Conservation (phyloP, 2,888 invertebrate genomes). For the Dicycla oo region DNA sequence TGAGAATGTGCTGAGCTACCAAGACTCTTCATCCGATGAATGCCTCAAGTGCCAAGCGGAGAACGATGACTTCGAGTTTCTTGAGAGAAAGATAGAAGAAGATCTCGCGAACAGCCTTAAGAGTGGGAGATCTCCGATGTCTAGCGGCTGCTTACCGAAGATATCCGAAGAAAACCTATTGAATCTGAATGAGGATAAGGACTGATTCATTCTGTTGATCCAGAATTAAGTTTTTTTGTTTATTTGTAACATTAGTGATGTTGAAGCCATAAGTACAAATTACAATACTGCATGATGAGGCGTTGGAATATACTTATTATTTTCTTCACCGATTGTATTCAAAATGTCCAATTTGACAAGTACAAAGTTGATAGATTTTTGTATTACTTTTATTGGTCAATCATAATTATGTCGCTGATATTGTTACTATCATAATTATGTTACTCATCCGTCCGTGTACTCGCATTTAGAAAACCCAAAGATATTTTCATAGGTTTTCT, state of each 20-base stretch:
- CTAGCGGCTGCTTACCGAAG: slow-evolving; percentile 80
- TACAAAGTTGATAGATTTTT: slow-evolving; percentile 57
- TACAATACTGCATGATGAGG: slow-evolving; percentile 49
- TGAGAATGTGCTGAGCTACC: slow-evolving; percentile 83
- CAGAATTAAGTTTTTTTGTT: slow-evolving; percentile 58
- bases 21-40: slow-evolving; percentile 87
- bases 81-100: slow-evolving; percentile 83
- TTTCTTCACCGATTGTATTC: slow-evolving; percentile 15
- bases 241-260: slow-evolving; percentile 49
- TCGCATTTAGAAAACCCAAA: slow-evolving; percentile 84
- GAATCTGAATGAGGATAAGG: slow-evolving; percentile 76
- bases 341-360: slow-evolving; percentile 60
- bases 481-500: slow-evolving; percentile 77
- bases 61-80: slow-evolving; percentile 82
- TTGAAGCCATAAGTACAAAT: slow-evolving; percentile 69
- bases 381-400: slow-evolving; percentile 46
- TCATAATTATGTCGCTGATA: slow-evolving; percentile 61
- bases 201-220: slow-evolving; percentile 68
- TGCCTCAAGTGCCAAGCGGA: slow-evolving; percentile 80
- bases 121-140: slow-evolving; percentile 63
- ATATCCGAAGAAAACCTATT: slow-evolving; percentile 87
- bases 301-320: slow-evolving; percentile 4
- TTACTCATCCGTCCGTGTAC: slow-evolving; percentile 63
- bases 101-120: slow-evolving; percentile 73
- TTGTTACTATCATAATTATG: slow-evolving; percentile 35